Evolutionary conservation across 2,888 invertebrate genomes (phyloP), one percentile per base, ranked within the genome.

Genomic region (Sesamia inferens): DNA sequence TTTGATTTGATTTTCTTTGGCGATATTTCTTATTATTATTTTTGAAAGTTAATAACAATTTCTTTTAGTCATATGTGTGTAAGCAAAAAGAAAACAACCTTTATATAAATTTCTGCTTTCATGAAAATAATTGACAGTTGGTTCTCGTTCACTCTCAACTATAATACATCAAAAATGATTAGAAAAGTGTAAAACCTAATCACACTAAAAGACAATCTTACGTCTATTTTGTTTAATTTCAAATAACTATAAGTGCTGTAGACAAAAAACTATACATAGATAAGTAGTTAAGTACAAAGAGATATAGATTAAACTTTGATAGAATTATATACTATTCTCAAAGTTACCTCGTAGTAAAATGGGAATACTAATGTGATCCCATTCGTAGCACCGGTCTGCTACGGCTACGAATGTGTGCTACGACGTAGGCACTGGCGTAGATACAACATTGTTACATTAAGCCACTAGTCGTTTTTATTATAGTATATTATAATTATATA

Each of bases 1-100:
- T 79, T 67, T 79, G 70, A 69, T 71, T 66, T 72, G 66, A 14
- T 77, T 83, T 79, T 81, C 74, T 76, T 44, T 44, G 62, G 63
- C 42, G 39, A 71, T 75, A 70, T 55, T 55, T 39, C 74, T 24
- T 54, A 13, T 62, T 42, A 7, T 76, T 63, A 72, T 51, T 44
- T 19, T 42, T 39, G n/a, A 10, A 16, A 19, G n/a, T 42, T n/a
- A 5, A 11, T n/a, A 5, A 16, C 14, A 13, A 57, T 16, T 13
- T 39, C 13, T 0, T n/a, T 13, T 1, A 14, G 39, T 5, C 39
- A 6, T 39, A 16, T 1, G 6, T 57, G 24, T 39, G 5, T n/a
- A 8, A 5, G 7, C 0, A 16, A n/a, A 8, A 8, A n/a, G n/a
- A 42, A 51, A 54, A 5, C 2, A 11, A 44, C 4, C 16, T 2